A percentile compares a stretch with the other conserved stretches of the same genome.
Evolutionary conservation across 2,113 vertebrate species (phyloP).

Genomic region (Trogon melanurus): DNA sequence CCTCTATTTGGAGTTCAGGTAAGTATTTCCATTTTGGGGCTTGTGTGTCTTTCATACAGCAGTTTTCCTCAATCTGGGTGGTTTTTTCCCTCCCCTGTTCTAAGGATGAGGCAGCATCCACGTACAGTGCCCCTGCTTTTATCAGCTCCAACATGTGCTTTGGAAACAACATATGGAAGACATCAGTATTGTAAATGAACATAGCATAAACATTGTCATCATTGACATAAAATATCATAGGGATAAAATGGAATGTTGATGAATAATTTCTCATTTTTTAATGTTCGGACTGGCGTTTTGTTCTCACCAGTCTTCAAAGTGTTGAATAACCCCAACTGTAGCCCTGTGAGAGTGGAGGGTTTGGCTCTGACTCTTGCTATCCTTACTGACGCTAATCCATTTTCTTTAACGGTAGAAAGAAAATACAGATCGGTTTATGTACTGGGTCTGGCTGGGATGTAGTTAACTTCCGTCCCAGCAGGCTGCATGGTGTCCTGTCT

Average conservation of each 20-base stretch:
- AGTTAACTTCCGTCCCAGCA: background rate
- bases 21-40: constrained; percentile 23
- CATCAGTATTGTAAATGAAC: background rate
- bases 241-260: background rate
- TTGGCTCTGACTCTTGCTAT: background rate
- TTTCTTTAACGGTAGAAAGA: background rate
- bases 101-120: background rate
- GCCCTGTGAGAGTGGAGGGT: background rate
- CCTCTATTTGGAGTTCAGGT: constrained; percentile 94
- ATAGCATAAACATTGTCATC: background rate
- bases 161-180: background rate
- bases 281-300: background rate
- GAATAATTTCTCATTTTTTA: background rate
- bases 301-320: background rate
- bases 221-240: background rate
- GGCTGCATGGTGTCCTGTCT: background rate
- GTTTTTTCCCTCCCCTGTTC: background rate
- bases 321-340: rapidly evolving
- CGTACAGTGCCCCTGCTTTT: background rate
- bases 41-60: background rate
- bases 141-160: background rate
- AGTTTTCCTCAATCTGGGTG: rapidly evolving
- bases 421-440: background rate
- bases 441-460: background rate
- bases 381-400: background rate